Percentiles rank a stretch among this genome's conserved stretches.
These are phyloP conservation scores for Daphoenositta chrysoptera DNA, from an alignment of 2,113 vertebrate genomes.

Conservation along the genomic window DNA sequence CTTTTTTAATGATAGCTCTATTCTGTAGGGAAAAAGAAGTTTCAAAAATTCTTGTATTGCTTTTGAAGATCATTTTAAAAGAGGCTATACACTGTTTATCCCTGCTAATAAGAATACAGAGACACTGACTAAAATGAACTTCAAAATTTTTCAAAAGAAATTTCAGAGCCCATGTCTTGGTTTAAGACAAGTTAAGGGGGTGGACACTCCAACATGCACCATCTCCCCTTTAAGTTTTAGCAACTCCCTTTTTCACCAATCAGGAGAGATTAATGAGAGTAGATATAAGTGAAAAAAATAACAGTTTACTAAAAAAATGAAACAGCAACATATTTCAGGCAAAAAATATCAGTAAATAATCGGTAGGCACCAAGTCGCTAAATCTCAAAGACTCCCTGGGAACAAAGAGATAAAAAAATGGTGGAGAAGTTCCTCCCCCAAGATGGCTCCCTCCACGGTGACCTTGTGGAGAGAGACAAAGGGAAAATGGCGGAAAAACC, in stretches of 20 bases:
- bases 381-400: neutral
- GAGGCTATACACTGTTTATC: neutral
- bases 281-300: neutral
- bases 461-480: neutral
- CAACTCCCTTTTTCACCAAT: neutral
- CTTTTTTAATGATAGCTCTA: neutral
- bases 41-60: neutral
- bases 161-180: neutral
- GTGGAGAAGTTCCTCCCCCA: neutral
- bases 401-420: neutral
- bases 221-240: neutral
- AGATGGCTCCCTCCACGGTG: fast-evolving
- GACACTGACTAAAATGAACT: neutral
- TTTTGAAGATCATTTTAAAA: neutral
- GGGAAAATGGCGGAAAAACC: fast-evolving
- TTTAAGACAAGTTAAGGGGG: neutral
- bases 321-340: neutral
- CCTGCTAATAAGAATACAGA: neutral
- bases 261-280: neutral
- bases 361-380: neutral
- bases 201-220: neutral
- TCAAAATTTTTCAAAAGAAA: neutral
- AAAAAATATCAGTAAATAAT: neutral
- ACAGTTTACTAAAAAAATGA: neutral
- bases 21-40: neutral